These are phyloP conservation scores for Brenthis daphne DNA, from an alignment of 2,888 invertebrate species.

Conservation along the genomic window DNA sequence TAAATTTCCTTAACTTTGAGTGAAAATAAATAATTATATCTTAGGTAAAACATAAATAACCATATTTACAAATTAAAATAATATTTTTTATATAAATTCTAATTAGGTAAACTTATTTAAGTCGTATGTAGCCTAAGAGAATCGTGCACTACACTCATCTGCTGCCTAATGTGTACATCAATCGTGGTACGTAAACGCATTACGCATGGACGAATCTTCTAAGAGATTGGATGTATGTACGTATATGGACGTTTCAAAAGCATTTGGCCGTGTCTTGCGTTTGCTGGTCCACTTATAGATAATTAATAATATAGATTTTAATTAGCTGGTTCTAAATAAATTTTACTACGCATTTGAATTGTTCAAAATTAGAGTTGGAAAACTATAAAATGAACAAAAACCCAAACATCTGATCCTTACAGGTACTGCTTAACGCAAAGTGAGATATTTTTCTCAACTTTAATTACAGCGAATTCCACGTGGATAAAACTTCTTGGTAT, in stretches of 20 bases:
- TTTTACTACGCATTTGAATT: not conserved
- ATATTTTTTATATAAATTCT: no score
- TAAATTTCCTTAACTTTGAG: conserved; percentile 9
- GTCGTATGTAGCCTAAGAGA: no score
- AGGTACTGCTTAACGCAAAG: conserved; percentile 42
- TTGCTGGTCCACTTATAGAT: no score
- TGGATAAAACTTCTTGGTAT: conserved; percentile 45
- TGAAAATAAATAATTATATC: conserved; percentile 1
- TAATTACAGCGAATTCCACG: conserved; percentile 44
- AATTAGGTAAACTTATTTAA: no score
- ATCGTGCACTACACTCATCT: not conserved
- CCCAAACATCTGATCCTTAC: conserved; percentile 46
- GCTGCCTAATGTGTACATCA: not conserved
- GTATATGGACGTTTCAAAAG: not conserved
- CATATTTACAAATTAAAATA: not conserved
- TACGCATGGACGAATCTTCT: not conserved
- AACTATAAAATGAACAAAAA: conserved; percentile 34
- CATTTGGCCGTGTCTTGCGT: not conserved
- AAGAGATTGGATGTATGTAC: not conserved
- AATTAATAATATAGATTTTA: no score
- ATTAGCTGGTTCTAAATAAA: no score
- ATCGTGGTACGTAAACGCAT: not conserved
- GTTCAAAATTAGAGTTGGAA: not conserved
- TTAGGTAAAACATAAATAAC: not conserved
- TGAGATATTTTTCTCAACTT: conserved; percentile 46